phyloP scores from a whole-genome alignment of 2,888 invertebrate species.

The Nymphalis urticae region DNA sequence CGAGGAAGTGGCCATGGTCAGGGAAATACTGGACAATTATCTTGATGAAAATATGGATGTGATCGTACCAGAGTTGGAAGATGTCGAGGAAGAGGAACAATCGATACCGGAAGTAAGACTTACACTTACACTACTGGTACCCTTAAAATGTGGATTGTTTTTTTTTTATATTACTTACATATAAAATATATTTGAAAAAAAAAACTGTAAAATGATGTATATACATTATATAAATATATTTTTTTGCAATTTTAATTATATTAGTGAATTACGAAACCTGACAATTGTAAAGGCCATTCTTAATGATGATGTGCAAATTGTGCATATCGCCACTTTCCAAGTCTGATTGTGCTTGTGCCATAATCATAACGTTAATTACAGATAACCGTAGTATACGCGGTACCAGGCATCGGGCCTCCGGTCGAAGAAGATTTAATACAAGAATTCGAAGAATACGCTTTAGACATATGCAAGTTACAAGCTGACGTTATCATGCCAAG shows the following conservation, averaged over 20 bases:
- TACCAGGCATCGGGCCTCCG: slow-evolving; percentile 83
- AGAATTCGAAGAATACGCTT: slow-evolving; percentile 79
- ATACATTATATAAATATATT: too few relatives aligned
- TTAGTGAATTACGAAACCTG: too few relatives aligned
- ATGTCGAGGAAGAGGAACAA: slow-evolving; percentile 67
- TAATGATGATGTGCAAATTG: too few relatives aligned
- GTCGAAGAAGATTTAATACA: slow-evolving; percentile 75
- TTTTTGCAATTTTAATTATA: too few relatives aligned
- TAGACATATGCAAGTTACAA: slow-evolving; percentile 79
- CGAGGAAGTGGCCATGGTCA: slow-evolving; percentile 69
- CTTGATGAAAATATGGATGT: slow-evolving; percentile 68
- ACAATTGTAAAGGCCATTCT: too few relatives aligned
- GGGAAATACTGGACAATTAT: slow-evolving; percentile 55
- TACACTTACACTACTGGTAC: not conserved
- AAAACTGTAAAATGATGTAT: too few relatives aligned
- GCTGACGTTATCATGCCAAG: slow-evolving; percentile 86
- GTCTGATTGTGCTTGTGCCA: too few relatives aligned
- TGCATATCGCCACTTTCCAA: too few relatives aligned
- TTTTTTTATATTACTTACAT: too few relatives aligned
- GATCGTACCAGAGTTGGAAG: slow-evolving; percentile 64
- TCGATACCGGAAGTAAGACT: slow-evolving; percentile 61
- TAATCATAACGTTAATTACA: slow-evolving; percentile 37
- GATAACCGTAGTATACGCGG: slow-evolving; percentile 67
- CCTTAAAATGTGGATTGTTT: too few relatives aligned
- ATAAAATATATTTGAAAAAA: too few relatives aligned